Evolutionary conservation across 1,140 invertebrate species (phyloP), one percentile per base, ranked within the genome.

Genomic region (Liolophura sinensis): DNA sequence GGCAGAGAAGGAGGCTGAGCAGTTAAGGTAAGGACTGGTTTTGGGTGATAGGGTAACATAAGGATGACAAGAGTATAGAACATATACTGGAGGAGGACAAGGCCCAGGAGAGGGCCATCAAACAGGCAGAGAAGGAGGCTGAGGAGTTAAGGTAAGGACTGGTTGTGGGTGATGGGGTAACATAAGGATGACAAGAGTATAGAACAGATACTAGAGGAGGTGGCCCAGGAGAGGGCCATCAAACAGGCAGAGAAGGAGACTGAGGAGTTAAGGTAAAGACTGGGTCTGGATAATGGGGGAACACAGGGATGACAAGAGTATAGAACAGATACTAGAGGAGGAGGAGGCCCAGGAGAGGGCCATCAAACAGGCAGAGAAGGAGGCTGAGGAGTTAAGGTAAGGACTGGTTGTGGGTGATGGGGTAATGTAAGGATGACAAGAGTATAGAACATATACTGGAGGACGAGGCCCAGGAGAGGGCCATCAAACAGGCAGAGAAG

Each of bases 391-490:
- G 69, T 60, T 78, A 1, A 77, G 75, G 82, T 82, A 69, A 55
- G 18, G 54, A 6, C 66, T 67, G 25, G 18, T 24, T 57, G 22
- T 57, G 14, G n/a, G n/a, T n/a, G 31, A 40, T 3, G 9, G 9
- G 31, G 3, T 40, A 40, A 40, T 82, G 82, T 0, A 74, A 85
- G 47, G 70, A 73, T 70, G 86, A 87, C 66, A 72, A 69, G 58
- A 67, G 73, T n/a, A 82, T 87, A 57, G 86, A 87, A 50, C 69
- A 87, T 61, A 86, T 87, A 40, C 51, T 86, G n/a, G n/a, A 5
- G 55, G 70, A 75, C 25, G 85, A 87, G 68, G 78, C 82, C n/a
- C 72, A 81, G 54, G 47, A 60, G 31, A 80, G 78, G 47, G 85
- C 86, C 1, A 56, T 67, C 18, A 64, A 72, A 64, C 65, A 84